A percentile compares a stretch with the other conserved stretches of the same genome.
phyloP scores from a whole-genome alignment of 2,888 invertebrate genomes.

The Ellobium chinense region DNA sequence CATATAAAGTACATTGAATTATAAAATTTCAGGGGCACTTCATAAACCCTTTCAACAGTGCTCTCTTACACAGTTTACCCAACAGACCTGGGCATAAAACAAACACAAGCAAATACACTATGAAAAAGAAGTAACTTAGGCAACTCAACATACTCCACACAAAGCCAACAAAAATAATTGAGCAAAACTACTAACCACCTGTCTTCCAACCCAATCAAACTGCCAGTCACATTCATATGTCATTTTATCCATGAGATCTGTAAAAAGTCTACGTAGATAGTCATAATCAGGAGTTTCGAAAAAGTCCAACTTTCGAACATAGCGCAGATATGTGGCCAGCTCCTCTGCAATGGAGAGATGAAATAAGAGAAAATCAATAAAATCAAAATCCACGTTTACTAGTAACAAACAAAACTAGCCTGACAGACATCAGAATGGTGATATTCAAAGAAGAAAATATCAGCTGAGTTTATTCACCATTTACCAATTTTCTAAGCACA shows the following conservation, averaged over 20 bases:
- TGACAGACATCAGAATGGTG: no score
- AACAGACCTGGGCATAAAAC: no score
- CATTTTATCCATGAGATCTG: conserved; percentile 80
- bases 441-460: no score
- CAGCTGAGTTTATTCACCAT: no score
- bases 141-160: no score
- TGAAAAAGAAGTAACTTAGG: no score
- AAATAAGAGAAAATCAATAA: background rate
- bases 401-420: conserved; percentile 1
- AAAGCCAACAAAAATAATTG: background rate
- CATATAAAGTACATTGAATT: no score
- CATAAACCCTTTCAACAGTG: no score
- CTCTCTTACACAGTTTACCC: no score
- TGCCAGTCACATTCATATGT: conserved; percentile 77
- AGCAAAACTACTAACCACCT: conserved; percentile 59
- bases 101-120: no score
- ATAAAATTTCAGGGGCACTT: no score
- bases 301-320: conserved; percentile 97
- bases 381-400: background rate
- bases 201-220: conserved; percentile 78
- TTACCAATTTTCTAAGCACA: no score
- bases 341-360: conserved; percentile 88
- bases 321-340: conserved; percentile 97
- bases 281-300: conserved; percentile 99
- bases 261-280: conserved; percentile 96